Evolutionary conservation across 2,797 vertebrate species (phyloP).

Genomic region (Brachyalestes nurse): DNA sequence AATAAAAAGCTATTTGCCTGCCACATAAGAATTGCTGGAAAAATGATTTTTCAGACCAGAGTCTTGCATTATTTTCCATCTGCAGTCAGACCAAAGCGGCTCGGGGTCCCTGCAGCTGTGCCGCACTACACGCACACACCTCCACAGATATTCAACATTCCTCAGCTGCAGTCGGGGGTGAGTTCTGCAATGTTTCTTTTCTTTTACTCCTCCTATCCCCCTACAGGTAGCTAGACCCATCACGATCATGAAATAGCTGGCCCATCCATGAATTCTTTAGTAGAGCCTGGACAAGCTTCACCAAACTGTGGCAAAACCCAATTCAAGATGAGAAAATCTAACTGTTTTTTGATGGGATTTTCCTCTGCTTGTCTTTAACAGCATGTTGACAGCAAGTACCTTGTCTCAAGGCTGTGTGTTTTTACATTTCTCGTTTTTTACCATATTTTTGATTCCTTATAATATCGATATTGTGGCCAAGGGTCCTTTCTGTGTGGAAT

Average conservation of each 20-base stretch:
- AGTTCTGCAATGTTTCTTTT: conserved; percentile 56
- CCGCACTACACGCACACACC: conserved; percentile 77
- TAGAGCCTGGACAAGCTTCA: neutral
- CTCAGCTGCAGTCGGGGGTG: conserved; percentile 86
- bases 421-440: too few relatives aligned
- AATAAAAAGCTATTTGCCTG: neutral
- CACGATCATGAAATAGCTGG: neutral
- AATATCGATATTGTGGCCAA: too few relatives aligned
- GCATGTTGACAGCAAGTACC: too few relatives aligned
- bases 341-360: too few relatives aligned
- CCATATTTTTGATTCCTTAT: too few relatives aligned
- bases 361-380: too few relatives aligned
- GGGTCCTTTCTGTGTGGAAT: too few relatives aligned
- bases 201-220: neutral
- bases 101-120: conserved; percentile 83
- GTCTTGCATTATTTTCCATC: neutral
- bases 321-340: too few relatives aligned
- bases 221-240: neutral
- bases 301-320: neutral
- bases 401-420: too few relatives aligned
- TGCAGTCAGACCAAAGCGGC: conserved; percentile 87
- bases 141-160: conserved; percentile 90
- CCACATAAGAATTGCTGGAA: neutral
- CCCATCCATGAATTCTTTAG: neutral
- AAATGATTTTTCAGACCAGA: neutral